These are phyloP conservation scores for Leptosomus discolor DNA, from an alignment of 2,113 vertebrate species.

Conservation along the genomic window DNA sequence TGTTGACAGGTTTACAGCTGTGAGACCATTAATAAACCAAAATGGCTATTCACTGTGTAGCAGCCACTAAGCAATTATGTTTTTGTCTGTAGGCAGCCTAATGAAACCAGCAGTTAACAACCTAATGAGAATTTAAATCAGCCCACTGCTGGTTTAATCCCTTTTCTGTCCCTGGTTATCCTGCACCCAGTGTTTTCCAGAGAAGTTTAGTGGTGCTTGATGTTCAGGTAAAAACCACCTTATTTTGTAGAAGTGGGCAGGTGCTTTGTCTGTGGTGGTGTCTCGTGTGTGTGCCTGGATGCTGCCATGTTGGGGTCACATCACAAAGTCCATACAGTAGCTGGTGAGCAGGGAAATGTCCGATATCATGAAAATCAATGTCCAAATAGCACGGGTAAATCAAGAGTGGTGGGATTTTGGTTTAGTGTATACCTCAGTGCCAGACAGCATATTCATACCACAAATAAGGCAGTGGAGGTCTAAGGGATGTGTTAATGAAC, in stretches of 20 bases:
- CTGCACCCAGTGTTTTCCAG: neutral
- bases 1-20: neutral
- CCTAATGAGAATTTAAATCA: neutral
- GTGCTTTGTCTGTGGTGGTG: neutral
- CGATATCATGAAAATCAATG: fast-evolving
- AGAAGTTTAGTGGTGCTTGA: neutral
- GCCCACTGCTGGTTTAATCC: neutral
- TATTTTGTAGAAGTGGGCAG: neutral
- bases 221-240: neutral
- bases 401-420: neutral
- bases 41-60: neutral
- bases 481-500: neutral
- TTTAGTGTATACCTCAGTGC: neutral
- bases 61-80: neutral
- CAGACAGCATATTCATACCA: fast-evolving
- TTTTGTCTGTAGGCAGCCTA: neutral
- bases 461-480: fast-evolving
- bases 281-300: fast-evolving
- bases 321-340: neutral
- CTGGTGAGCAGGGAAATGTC: neutral
- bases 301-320: fast-evolving
- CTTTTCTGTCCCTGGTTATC: neutral
- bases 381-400: neutral
- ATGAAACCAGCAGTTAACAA: neutral
- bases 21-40: neutral